These are phyloP conservation scores for Conistra vaccinii DNA, from an alignment of 2,888 invertebrate genomes.

Conservation along the genomic window DNA sequence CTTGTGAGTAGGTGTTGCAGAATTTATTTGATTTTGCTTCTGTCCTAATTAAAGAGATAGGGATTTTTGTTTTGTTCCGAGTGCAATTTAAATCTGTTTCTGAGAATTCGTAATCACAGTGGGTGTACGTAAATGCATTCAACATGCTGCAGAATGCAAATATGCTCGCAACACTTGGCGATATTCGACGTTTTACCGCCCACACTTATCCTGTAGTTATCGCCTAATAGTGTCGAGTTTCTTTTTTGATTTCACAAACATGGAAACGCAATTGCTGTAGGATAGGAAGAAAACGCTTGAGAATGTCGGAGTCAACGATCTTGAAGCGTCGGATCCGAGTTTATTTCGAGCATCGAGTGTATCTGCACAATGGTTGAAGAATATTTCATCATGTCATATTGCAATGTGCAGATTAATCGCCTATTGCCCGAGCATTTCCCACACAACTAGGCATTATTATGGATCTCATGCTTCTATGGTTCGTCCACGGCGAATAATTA, in stretches of 20 bases:
- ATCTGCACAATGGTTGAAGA: constrained; percentile 62
- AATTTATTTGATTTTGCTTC: constrained; percentile 49
- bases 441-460: constrained; percentile 77
- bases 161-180: constrained; percentile 71
- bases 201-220: constrained; percentile 74
- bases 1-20: constrained; percentile 41
- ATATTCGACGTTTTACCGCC: constrained; percentile 72
- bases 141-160: constrained; percentile 78
- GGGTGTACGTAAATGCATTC: constrained; percentile 76
- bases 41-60: constrained; percentile 66
- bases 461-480: constrained; percentile 74
- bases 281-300: constrained; percentile 67
- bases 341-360: constrained; percentile 59
- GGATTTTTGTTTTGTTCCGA: constrained; percentile 61
- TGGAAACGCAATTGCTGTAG: constrained; percentile 75
- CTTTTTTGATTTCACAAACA: constrained; percentile 74
- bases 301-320: constrained; percentile 68
- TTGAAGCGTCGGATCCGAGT: constrained; percentile 53
- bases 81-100: constrained; percentile 55
- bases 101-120: constrained; percentile 70
- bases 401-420: constrained; percentile 76
- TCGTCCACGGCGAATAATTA: constrained; percentile 74
- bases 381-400: constrained; percentile 77
- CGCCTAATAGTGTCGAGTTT: constrained; percentile 70
- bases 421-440: constrained; percentile 75